A percentile compares a stretch with the other conserved stretches of the same genome.
phyloP scores from a whole-genome alignment of 2,888 invertebrate genomes.

The Thumatha senex region DNA sequence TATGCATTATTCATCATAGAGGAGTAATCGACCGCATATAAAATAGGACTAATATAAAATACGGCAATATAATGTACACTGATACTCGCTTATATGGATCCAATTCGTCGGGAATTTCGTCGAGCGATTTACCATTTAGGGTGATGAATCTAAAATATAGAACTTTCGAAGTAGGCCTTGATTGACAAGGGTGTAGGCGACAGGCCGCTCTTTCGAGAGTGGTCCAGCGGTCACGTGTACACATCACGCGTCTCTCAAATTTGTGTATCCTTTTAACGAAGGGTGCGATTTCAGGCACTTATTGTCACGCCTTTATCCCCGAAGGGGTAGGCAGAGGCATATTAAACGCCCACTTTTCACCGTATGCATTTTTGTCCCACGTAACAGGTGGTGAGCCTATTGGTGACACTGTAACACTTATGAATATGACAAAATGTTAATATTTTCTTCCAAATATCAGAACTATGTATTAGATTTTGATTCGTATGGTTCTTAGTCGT shows the following conservation, averaged over 20 bases:
- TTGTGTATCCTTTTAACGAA: constrained; percentile 47
- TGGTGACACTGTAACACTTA: no score
- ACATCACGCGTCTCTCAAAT: constrained; percentile 19
- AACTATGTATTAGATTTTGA: no score
- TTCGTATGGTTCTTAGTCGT: no score
- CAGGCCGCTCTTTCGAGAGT: constrained; percentile 20
- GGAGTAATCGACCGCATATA: constrained; percentile 12
- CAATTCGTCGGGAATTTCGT: constrained; percentile 5
- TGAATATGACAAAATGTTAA: no score
- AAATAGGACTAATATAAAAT: constrained; percentile 8
- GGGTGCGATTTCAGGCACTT: constrained; percentile 48
- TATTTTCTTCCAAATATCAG: no score
- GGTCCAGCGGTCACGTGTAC: constrained; percentile 39
- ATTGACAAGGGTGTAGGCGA: constrained; percentile 60
- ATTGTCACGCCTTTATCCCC: no score
- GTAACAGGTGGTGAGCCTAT: no score
- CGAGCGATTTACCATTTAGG: constrained; percentile 33
- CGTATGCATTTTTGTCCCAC: no score
- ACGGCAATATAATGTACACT: constrained; percentile 20
- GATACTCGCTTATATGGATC: constrained; percentile 15
- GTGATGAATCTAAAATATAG: constrained; percentile 50
- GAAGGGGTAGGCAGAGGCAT: no score
- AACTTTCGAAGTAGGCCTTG: constrained; percentile 43
- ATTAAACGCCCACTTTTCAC: no score
- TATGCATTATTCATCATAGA: not conserved